These are phyloP conservation scores for Ovis canadensis DNA, from an alignment of 2,113 vertebrate genomes.

Conservation along the genomic window DNA sequence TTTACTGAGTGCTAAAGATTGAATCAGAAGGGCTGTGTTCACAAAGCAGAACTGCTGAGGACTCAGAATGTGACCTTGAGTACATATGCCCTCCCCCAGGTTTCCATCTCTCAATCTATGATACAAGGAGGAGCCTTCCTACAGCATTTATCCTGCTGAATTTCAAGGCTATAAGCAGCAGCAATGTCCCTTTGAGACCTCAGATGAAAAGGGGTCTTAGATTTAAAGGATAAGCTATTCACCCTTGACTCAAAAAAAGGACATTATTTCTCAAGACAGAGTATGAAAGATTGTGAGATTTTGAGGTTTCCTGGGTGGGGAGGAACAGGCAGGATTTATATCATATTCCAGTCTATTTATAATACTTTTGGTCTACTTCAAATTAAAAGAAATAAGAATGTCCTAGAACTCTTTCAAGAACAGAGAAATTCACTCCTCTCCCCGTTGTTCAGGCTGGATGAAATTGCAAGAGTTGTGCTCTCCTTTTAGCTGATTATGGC, in stretches of 20 bases:
- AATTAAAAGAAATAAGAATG: conserved; percentile 30
- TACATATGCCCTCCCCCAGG: neutral
- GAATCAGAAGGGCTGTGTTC: conserved; percentile 7
- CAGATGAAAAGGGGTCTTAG: neutral
- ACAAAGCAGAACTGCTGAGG: conserved; percentile 15
- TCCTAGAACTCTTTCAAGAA: conserved; percentile 27
- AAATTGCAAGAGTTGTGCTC: neutral
- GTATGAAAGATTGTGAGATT: neutral
- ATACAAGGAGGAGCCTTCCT: neutral
- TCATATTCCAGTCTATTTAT: neutral
- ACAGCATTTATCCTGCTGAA: conserved; percentile 17
- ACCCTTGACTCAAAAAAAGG: neutral
- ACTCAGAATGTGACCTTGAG: conserved; percentile 23
- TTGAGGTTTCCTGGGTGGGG: neutral
- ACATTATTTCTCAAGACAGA: conserved; percentile 27
- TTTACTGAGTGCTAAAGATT: neutral
- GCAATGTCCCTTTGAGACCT: neutral
- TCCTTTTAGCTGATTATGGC: neutral
- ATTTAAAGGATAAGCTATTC: conserved; percentile 16
- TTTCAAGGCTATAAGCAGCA: neutral
- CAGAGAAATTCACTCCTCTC: neutral
- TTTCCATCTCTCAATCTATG: conserved; percentile 20
- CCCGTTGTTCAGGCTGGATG: neutral
- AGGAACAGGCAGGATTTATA: neutral
- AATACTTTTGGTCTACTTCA: neutral